These are phyloP conservation scores for Arbacia lixula DNA, from an alignment of 53 echinoderm and acorn worm genomes.

Conservation along the genomic window DNA sequence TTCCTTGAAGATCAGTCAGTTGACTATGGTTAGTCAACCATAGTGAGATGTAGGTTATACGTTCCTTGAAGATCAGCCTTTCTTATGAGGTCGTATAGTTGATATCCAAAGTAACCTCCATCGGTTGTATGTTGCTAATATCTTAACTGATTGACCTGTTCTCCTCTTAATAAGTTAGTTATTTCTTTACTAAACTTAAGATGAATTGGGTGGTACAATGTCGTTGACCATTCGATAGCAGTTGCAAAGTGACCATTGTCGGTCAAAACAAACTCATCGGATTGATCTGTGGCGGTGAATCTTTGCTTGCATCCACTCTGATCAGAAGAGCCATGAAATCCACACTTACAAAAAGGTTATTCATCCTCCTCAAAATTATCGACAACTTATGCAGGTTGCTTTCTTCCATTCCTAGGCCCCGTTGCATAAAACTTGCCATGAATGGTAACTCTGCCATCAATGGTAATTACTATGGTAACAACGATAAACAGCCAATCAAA, in stretches of 20 bases:
- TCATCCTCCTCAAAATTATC: conserved; percentile 43
- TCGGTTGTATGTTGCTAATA: conserved; percentile 44
- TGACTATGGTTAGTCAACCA: too few relatives aligned
- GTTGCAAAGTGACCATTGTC: conserved; percentile 66
- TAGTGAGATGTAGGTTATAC: conserved; percentile 66
- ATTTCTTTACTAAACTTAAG: conserved; percentile 50
- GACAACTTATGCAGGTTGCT: conserved; percentile 35
- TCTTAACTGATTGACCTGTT: conserved; percentile 34
- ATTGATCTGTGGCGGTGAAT: conserved; percentile 8
- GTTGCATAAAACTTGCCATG: too few relatives aligned
- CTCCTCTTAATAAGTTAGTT: conserved; percentile 43
- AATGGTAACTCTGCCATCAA: too few relatives aligned
- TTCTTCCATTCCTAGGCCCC: conserved; percentile 64
- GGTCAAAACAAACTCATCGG: conserved; percentile 62
- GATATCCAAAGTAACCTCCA: conserved; percentile 55
- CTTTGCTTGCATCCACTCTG: conserved; percentile 65
- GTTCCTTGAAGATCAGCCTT: conserved; percentile 1
- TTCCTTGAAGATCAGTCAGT: conserved; percentile 3
- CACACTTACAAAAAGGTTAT: conserved; percentile 60
- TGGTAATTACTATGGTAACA: too few relatives aligned
- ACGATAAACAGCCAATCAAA: too few relatives aligned
- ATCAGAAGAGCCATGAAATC: conserved; percentile 62
- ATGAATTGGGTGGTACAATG: conserved; percentile 47
- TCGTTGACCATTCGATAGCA: conserved; percentile 51
- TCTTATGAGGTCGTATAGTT: conserved; percentile 29